phyloP scores from a whole-genome alignment of 2,113 vertebrate species.

The Cervus canadensis region DNA sequence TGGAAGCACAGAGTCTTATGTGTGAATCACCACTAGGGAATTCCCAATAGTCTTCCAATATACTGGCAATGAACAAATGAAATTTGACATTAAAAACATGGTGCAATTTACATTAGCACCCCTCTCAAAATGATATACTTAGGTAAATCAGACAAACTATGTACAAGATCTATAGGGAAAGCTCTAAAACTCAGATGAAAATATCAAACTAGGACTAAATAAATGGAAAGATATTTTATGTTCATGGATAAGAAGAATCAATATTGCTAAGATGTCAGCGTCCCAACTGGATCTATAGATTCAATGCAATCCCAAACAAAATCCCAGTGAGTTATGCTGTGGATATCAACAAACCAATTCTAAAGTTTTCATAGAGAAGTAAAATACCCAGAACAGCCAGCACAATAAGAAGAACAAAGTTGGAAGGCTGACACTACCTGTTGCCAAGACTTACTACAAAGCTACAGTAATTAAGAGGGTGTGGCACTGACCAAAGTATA shows the following conservation, averaged over 20 bases:
- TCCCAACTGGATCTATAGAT: neutral
- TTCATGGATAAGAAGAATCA: neutral
- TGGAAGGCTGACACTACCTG: neutral
- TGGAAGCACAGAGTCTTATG: neutral
- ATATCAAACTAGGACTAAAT: neutral
- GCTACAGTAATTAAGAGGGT: neutral
- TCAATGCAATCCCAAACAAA: neutral
- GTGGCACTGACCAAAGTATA: neutral
- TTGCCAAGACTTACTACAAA: neutral
- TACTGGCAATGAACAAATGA: neutral
- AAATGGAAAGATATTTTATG: neutral
- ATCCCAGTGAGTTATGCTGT: neutral
- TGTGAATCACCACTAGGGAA: neutral
- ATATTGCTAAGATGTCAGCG: neutral
- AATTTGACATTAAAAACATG: neutral
- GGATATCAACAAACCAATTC: neutral
- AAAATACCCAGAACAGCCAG: neutral
- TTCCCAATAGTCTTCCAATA: neutral
- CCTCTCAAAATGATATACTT: neutral
- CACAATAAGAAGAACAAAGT: neutral
- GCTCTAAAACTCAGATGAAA: neutral
- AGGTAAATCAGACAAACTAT: neutral
- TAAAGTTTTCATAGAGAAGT: neutral
- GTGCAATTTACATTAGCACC: neutral
- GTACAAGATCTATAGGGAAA: neutral